These are phyloP conservation scores for Asteroscopus sphinx DNA, from an alignment of 2,888 invertebrate genomes.

Conservation along the genomic window DNA sequence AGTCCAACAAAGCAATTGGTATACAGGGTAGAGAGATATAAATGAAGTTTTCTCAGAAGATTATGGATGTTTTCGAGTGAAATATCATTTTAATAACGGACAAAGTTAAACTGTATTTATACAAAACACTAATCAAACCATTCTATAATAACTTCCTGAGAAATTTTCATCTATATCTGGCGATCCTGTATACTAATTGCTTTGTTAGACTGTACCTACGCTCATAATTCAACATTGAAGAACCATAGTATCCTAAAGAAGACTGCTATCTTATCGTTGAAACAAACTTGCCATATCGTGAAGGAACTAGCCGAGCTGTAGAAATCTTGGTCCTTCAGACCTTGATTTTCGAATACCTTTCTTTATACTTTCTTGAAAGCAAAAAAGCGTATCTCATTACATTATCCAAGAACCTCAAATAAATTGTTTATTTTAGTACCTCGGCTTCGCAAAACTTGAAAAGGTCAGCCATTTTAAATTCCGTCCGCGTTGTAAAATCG, in stretches of 20 bases:
- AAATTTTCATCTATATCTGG: no score
- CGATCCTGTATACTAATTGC: no score
- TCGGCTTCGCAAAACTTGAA: slow-evolving; percentile 15
- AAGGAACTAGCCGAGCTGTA: background rate
- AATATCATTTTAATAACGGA: no score
- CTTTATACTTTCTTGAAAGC: slow-evolving; percentile 1
- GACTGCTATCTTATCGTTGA: slow-evolving; percentile 4
- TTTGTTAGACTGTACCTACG: no score
- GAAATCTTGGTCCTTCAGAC: slow-evolving; percentile 23
- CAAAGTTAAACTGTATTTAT: no score
- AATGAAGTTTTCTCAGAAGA: no score
- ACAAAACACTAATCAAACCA: no score
- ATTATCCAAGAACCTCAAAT: slow-evolving; percentile 1
- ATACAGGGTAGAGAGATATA: no score
- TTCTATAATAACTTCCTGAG: no score
- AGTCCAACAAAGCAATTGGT: no score
- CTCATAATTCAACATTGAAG: background rate
- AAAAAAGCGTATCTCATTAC: background rate
- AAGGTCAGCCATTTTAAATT: slow-evolving; percentile 48
- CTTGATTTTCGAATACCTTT: background rate
- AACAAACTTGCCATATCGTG: background rate
- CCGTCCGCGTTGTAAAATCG: slow-evolving; percentile 26
- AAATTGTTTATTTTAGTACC: slow-evolving; percentile 16
- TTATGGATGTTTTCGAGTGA: no score
- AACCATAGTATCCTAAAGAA: slow-evolving; percentile 1